Evolutionary conservation across 2,888 invertebrate genomes (phyloP).

Genomic region (Thecophora atra): DNA sequence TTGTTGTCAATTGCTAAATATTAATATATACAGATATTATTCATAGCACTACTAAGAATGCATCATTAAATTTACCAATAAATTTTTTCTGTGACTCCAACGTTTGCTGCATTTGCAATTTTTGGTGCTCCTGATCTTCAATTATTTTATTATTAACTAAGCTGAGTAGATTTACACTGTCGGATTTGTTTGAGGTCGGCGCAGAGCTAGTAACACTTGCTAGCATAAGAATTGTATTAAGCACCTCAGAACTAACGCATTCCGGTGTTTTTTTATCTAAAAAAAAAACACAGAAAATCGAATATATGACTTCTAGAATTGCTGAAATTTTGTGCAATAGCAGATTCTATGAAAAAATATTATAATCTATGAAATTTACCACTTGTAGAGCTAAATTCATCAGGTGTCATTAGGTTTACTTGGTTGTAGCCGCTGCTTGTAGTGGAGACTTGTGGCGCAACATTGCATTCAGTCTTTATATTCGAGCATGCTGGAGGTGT

Average conservation of each 20-base stretch:
- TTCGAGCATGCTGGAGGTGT: conserved; percentile 46
- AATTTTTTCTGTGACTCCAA: conserved; percentile 61
- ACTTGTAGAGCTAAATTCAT: conserved; percentile 75
- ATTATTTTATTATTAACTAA: conserved; percentile 63
- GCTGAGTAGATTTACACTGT: conserved; percentile 59
- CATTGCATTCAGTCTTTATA: conserved; percentile 50
- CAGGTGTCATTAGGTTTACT: conserved; percentile 86
- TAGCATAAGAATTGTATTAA: conserved; percentile 64
- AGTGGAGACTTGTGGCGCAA: conserved; percentile 54
- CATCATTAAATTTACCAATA: conserved; percentile 46
- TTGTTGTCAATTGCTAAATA: conserved; percentile 55
- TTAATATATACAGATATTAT: not conserved
- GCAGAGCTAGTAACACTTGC: conserved; percentile 61
- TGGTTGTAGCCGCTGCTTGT: conserved; percentile 56
- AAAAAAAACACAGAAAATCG: conserved; percentile 12
- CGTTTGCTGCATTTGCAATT: conserved; percentile 56
- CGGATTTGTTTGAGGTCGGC: conserved; percentile 49
- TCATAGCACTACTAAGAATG: not conserved
- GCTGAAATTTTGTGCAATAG: not conserved
- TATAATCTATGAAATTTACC: conserved; percentile 36
- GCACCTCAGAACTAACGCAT: conserved; percentile 62
- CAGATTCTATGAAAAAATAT: not conserved
- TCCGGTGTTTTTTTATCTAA: conserved; percentile 55
- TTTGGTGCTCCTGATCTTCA: conserved; percentile 63
- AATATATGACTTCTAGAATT: no score